These are phyloP conservation scores for Synergus umbraculus DNA, from an alignment of 2,888 invertebrate genomes.

Conservation along the genomic window DNA sequence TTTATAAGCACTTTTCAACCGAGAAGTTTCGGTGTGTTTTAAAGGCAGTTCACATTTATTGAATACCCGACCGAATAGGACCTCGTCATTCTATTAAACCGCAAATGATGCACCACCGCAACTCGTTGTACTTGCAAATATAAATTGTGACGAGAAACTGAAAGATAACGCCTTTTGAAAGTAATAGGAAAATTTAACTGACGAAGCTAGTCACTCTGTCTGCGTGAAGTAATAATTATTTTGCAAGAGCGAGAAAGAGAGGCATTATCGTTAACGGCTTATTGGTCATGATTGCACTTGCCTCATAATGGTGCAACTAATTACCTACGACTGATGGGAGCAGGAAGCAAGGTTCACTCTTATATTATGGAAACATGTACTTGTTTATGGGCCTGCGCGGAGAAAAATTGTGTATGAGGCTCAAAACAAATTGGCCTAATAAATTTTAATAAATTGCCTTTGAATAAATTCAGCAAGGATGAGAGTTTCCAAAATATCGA, in stretches of 20 bases:
- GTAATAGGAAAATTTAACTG: slow-evolving; percentile 10
- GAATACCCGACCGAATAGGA: background rate
- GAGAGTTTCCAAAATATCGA: background rate
- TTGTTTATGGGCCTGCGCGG: background rate
- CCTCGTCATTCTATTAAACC: background rate
- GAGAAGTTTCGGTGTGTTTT: background rate
- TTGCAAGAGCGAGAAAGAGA: slow-evolving; percentile 20
- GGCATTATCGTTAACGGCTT: slow-evolving; percentile 18
- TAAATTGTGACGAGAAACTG: slow-evolving; percentile 2
- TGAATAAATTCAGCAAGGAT: background rate
- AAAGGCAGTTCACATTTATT: background rate
- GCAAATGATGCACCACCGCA: background rate
- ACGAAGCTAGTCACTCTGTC: slow-evolving; percentile 13
- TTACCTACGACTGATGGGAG: slow-evolving; percentile 16
- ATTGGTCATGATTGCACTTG: slow-evolving; percentile 20
- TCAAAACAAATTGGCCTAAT: slow-evolving; percentile 14
- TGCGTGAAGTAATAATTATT: slow-evolving; percentile 19
- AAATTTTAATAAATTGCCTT: slow-evolving; percentile 9
- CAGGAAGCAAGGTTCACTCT: slow-evolving; percentile 1
- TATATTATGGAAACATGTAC: slow-evolving; percentile 23
- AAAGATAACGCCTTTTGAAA: background rate
- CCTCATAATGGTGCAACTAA: slow-evolving; percentile 25
- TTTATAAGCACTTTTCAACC: background rate
- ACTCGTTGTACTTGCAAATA: background rate
- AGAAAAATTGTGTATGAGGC: background rate